Evolutionary conservation across 2,888 invertebrate species (phyloP).

Genomic region (Galeopsomyia nigrocyanea): DNA sequence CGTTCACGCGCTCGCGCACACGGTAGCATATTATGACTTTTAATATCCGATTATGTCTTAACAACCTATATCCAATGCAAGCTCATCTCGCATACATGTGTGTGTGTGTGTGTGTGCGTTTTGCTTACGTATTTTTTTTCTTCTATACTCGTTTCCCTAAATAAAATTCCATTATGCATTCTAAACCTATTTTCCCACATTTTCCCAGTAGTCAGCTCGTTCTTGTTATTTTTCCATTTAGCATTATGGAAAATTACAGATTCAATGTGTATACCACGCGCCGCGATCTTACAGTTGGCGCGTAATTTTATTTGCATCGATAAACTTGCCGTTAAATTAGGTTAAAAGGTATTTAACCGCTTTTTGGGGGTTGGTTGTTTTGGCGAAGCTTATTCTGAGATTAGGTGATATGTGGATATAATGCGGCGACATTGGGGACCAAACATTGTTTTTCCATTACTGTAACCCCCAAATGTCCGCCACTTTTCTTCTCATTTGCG

Average conservation of each 20-base stretch:
- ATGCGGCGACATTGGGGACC: constrained; percentile 41
- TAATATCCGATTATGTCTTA: constrained; percentile 68
- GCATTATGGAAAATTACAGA: background rate
- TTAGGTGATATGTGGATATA: constrained; percentile 43
- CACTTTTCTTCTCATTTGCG: constrained; percentile 2
- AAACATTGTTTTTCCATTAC: constrained; percentile 60
- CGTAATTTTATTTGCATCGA: background rate
- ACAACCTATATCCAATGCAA: constrained; percentile 56
- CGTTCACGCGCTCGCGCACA: constrained; percentile 31
- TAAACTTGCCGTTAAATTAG: constrained; percentile 12
- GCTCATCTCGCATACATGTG: constrained; percentile 28
- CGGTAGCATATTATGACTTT: constrained; percentile 63
- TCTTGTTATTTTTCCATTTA: constrained; percentile 18
- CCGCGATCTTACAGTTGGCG: background rate
- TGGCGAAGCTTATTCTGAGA: constrained; percentile 37
- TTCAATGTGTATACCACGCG: background rate
- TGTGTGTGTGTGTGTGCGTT: constrained; percentile 28
- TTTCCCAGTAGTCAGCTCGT: background rate
- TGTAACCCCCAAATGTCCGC: constrained; percentile 49
- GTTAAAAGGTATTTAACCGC: constrained; percentile 29
- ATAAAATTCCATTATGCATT: constrained; percentile 32
- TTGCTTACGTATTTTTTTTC: constrained; percentile 28
- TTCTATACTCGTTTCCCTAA: constrained; percentile 18
- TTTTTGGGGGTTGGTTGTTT: background rate
- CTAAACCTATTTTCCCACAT: constrained; percentile 4